Conservation (phyloP, 2,797 vertebrate species). For the Crenuchus spilurus region DNA sequence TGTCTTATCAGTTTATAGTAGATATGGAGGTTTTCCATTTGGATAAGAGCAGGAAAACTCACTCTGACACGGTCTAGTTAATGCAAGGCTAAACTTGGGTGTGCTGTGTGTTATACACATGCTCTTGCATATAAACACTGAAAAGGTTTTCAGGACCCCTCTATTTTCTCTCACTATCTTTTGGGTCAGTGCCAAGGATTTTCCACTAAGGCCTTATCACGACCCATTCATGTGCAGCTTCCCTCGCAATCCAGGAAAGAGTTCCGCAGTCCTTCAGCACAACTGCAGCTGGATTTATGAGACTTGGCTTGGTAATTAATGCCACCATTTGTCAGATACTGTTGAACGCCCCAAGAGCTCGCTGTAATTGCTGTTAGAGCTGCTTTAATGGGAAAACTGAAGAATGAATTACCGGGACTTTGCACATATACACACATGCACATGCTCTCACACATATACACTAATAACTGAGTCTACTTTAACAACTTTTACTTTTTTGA, state of each 20-base stretch:
- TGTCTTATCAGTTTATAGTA: neutral
- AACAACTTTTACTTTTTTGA: too few relatives aligned
- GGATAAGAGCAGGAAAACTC: slow-evolving; percentile 22
- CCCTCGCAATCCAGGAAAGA: neutral
- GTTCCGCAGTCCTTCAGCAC: neutral
- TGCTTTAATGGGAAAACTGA: slow-evolving; percentile 10
- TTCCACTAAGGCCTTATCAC: slow-evolving; percentile 40
- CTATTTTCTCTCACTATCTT: slow-evolving; percentile 44
- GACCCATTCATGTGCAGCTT: slow-evolving; percentile 30
- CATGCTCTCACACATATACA: neutral
- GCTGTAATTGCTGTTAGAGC: slow-evolving; percentile 16
- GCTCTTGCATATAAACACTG: neutral
- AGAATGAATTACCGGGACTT: neutral
- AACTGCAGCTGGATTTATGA: neutral
- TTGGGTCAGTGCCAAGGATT: slow-evolving; percentile 43
- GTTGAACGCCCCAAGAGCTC: neutral
- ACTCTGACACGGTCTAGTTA: neutral
- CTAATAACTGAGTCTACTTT: neutral
- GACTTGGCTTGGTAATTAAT: slow-evolving; percentile 5
- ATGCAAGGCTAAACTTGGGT: slow-evolving; percentile 5
- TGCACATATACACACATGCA: neutral
- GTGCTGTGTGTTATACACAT: neutral
- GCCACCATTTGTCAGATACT: slow-evolving; percentile 25
- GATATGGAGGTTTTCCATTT: slow-evolving; percentile 31
- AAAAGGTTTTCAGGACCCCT: neutral